These are phyloP conservation scores for Dilophus febrilis DNA, from an alignment of 2,888 invertebrate species.

Conservation along the genomic window DNA sequence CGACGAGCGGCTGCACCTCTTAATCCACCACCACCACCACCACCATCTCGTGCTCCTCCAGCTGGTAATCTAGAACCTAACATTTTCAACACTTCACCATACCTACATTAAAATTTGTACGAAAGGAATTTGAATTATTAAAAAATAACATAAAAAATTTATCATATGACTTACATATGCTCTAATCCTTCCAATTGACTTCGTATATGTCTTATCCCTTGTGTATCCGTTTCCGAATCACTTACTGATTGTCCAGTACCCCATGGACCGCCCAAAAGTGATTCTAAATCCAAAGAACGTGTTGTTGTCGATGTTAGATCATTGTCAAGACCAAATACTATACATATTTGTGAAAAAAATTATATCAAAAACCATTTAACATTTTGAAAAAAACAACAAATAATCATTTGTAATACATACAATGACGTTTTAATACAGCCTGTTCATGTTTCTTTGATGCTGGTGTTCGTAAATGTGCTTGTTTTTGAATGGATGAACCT, in stretches of 20 bases:
- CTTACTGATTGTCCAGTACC: conserved; percentile 32
- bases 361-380: background rate
- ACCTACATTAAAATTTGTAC: conserved; percentile 2
- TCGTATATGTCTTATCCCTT: conserved; percentile 60
- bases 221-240: conserved; percentile 58
- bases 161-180: conserved; percentile 47
- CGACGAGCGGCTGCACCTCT: conserved; percentile 32
- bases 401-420: conserved; percentile 9
- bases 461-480: background rate
- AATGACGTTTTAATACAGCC: conserved; percentile 13
- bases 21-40: conserved; percentile 7
- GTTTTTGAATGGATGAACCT: conserved; percentile 13
- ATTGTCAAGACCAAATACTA: conserved; percentile 54
- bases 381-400: background rate
- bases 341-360: conserved; percentile 13
- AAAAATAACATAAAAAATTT: too few species aligned
- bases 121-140: conserved; percentile 1
- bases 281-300: conserved; percentile 56
- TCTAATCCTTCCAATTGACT: conserved; percentile 68
- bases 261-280: conserved; percentile 50
- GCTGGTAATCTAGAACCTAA: conserved; percentile 26
- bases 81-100: conserved; percentile 49
- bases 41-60: conserved; percentile 6
- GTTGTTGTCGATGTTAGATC: conserved; percentile 68
- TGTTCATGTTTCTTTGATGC: conserved; percentile 12